phyloP scores from a whole-genome alignment of 2,888 invertebrate genomes.

The Pseudanteris insignis region DNA sequence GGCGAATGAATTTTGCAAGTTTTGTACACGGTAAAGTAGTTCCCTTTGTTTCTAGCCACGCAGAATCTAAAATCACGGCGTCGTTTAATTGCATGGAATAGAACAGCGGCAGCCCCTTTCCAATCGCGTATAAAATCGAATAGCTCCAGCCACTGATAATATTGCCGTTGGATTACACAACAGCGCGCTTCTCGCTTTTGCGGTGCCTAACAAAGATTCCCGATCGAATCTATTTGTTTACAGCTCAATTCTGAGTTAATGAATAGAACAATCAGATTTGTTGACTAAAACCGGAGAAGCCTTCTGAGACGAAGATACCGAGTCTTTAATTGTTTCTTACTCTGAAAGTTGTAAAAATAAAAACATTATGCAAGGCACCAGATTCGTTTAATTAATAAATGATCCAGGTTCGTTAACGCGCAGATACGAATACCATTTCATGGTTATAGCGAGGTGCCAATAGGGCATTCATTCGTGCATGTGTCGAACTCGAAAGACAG shows the following conservation, averaged over 20 bases:
- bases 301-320: slow-evolving; percentile 13
- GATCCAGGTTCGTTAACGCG: slow-evolving; percentile 19
- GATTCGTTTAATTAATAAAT: slow-evolving; percentile 29
- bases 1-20: slow-evolving; percentile 42
- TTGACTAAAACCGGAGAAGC: slow-evolving; percentile 22
- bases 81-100: slow-evolving; percentile 37
- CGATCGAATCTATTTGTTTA: slow-evolving; percentile 7
- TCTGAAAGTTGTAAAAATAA: too few relatives aligned
- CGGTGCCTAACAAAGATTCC: background rate
- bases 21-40: slow-evolving; percentile 33
- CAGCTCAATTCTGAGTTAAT: background rate
- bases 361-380: too few relatives aligned
- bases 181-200: background rate
- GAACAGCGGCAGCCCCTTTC: slow-evolving; percentile 20
- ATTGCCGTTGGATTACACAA: slow-evolving; percentile 23
- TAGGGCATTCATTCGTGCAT: slow-evolving; percentile 35
- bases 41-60: slow-evolving; percentile 32
- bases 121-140: slow-evolving; percentile 39
- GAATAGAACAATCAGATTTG: background rate
- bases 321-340: slow-evolving; percentile 29
- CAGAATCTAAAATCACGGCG: slow-evolving; percentile 29
- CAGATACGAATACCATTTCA: slow-evolving; percentile 21
- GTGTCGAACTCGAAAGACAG: slow-evolving; percentile 35
- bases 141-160: slow-evolving; percentile 22
- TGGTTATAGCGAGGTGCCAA: slow-evolving; percentile 27